Evolutionary conservation across 2,797 vertebrate species (phyloP), one percentile per base, ranked within the genome.

Genomic region (Apogon hyalosoma): DNA sequence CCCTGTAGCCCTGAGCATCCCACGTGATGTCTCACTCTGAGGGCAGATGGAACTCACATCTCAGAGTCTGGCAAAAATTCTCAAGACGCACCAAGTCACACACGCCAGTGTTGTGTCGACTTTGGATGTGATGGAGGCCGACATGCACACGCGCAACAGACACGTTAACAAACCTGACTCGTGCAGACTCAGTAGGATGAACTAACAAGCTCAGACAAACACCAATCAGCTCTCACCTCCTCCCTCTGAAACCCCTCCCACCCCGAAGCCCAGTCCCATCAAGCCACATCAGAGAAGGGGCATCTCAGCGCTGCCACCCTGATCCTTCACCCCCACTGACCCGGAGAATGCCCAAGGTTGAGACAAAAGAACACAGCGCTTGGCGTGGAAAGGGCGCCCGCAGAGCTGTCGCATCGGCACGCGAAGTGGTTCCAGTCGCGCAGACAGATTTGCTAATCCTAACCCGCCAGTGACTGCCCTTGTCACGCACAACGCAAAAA

Each of bases 1-100:
- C 93, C 90, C 91, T 82, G 83, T 86, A 88, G 92, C 90, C 90
- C 65, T 80, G 83, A 86, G 90, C 91, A 68, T 84, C 80, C 86
- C 89, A 78, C 85, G 86, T 90, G 88, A 93, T 88, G 71, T 69
- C 63, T 51, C 73, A 40, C 21, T 21, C 16, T n/a, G 41, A 13
- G 33, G 31, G 60, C 78, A 87, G 74, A 82, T 71, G 75, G 82
- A 57, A 63, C 51, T 18, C 60, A 60, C 46, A 39, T 21, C 19
- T 12, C 45, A 63, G 14, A 53, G 6, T 39, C 45, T 49, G 14
- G 9, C 51, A 14, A 56, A 64, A 58, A 69, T 28, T 40, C 13
- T 16, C 13, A 50, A 43, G 52, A 73, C 21, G 11, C 41, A 59
- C 62, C 47, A 42, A 46, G 38, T 69, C 50, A 62, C 62, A 77